These are phyloP conservation scores for Phalacrocorax brasilianus DNA, from an alignment of 2,113 vertebrate genomes.

Conservation along the genomic window DNA sequence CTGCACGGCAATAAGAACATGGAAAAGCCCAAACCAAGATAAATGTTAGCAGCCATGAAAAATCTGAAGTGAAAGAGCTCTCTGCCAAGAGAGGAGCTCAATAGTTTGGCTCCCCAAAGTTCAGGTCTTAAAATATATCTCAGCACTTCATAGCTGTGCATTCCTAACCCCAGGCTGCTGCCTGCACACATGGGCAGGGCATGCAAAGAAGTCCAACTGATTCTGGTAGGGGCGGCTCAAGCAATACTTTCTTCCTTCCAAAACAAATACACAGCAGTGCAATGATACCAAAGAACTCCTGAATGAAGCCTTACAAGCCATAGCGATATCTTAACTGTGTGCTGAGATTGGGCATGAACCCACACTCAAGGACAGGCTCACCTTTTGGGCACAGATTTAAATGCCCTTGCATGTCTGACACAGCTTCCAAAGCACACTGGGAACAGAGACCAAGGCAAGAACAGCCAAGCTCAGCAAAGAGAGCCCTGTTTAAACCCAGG, in stretches of 20 bases:
- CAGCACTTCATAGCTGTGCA: neutral
- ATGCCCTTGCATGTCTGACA: neutral
- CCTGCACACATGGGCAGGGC: neutral
- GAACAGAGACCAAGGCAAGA: neutral
- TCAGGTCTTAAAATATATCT: conserved; percentile 13
- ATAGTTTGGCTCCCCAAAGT: neutral
- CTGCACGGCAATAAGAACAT: neutral
- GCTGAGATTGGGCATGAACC: neutral
- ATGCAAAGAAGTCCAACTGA: neutral
- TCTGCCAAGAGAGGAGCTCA: conserved; percentile 24
- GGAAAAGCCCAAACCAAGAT: neutral
- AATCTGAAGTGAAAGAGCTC: neutral
- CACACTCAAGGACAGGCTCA: neutral
- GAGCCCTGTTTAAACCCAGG: conserved; percentile 2
- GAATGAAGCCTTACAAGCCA: neutral
- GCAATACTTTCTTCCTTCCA: neutral
- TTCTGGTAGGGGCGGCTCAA: neutral
- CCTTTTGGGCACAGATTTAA: neutral
- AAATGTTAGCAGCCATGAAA: neutral
- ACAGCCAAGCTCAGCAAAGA: neutral
- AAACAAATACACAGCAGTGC: neutral
- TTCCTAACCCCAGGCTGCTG: neutral
- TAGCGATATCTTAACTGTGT: neutral
- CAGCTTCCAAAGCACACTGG: neutral
- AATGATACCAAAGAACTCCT: neutral